Conservation (phyloP, 2,888 invertebrate species). For the Macaria notata region DNA sequence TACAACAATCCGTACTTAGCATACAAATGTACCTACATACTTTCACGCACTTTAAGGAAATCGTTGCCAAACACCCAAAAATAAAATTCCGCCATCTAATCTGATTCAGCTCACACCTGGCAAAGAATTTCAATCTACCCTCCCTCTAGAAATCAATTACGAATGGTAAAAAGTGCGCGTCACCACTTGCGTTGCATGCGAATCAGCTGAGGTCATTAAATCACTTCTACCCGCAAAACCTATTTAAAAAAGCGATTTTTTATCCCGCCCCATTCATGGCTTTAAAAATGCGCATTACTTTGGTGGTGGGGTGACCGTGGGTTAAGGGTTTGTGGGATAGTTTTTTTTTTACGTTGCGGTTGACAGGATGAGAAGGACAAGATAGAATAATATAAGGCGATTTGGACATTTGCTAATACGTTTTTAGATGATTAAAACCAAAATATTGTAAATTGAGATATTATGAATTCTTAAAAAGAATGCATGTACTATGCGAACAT, state of each 20-base stretch:
- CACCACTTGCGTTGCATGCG: constrained; percentile 67
- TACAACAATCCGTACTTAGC: too few species aligned
- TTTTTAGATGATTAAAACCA: neutral
- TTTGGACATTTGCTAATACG: neutral
- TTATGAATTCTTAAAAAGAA: too few species aligned
- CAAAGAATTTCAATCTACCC: constrained; percentile 72
- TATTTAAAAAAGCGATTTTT: constrained; percentile 78
- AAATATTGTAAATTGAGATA: too few species aligned
- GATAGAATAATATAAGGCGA: too few species aligned
- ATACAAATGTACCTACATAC: too few species aligned
- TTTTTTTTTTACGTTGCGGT: too few species aligned
- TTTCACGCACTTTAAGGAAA: too few species aligned
- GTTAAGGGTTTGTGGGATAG: constrained; percentile 2
- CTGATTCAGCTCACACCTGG: constrained; percentile 62
- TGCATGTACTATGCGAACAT: too few species aligned
- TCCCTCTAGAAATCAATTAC: constrained; percentile 69
- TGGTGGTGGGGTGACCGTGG: constrained; percentile 25
- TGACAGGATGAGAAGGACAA: too few species aligned
- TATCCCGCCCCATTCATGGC: constrained; percentile 53
- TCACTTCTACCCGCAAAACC: constrained; percentile 73
- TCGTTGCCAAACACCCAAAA: too few species aligned
- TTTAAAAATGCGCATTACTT: constrained; percentile 38
- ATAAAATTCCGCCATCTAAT: constrained; percentile 33
- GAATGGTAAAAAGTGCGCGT: constrained; percentile 68
- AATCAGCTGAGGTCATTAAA: constrained; percentile 71